These are phyloP conservation scores for Coregonus suidteri DNA, from an alignment of 2,797 vertebrate genomes.

Conservation along the genomic window DNA sequence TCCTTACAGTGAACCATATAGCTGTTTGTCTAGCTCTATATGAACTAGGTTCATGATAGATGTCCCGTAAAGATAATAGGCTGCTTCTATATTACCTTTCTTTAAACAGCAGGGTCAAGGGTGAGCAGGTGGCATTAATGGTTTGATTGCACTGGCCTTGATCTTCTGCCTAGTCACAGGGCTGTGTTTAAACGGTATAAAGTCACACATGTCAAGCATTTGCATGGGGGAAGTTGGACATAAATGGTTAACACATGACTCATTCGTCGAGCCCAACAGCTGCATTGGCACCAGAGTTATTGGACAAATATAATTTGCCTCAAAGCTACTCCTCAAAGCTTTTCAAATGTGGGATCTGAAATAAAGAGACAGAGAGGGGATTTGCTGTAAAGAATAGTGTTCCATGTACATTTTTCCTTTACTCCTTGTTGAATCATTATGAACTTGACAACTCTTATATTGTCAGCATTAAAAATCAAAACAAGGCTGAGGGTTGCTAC, in stretches of 20 bases:
- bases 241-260: conserved; percentile 76
- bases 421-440: conserved; percentile 35
- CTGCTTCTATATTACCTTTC: conserved; percentile 48
- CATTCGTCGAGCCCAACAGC: conserved; percentile 65
- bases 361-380: conserved; percentile 58
- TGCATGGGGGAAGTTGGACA: conserved; percentile 70
- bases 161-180: conserved; percentile 35
- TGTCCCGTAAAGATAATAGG: conserved; percentile 13
- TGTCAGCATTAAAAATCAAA: conserved; percentile 70
- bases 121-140: conserved; percentile 64
- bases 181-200: conserved; percentile 55
- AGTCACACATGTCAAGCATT: conserved; percentile 73
- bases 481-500: conserved; percentile 64
- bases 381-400: conserved; percentile 66
- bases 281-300: conserved; percentile 70
- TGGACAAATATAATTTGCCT: conserved; percentile 73
- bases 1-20: not conserved
- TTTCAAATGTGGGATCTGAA: conserved; percentile 63
- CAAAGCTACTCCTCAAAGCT: conserved; percentile 70
- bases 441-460: conserved; percentile 68
- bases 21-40: not conserved
- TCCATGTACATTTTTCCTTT: conserved; percentile 43
- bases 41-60: not conserved
- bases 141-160: conserved; percentile 45
- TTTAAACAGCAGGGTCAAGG: conserved; percentile 49